Evolutionary conservation across 2,113 vertebrate genomes (phyloP).

Genomic region (Eretmochelys imbricata): DNA sequence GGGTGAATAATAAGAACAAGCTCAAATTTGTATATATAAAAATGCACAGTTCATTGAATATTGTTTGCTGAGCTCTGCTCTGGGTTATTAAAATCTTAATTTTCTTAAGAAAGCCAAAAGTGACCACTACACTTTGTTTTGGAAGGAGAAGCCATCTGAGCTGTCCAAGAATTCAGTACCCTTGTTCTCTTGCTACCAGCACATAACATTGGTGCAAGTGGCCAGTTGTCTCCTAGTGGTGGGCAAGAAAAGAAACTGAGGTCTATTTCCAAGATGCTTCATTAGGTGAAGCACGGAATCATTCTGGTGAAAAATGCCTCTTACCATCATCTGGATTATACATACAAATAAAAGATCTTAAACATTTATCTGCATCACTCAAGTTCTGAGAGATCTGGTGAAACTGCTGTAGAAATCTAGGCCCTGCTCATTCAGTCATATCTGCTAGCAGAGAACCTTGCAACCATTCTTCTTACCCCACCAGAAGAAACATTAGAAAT

Average conservation of each 20-base stretch:
- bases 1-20: neutral
- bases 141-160: neutral
- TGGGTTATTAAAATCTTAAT: neutral
- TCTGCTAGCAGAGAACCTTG: neutral
- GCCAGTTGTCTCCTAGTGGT: neutral
- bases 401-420: neutral
- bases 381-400: neutral
- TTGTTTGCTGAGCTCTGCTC: neutral
- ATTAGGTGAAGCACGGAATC: neutral
- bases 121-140: neutral
- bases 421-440: neutral
- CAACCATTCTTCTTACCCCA: neutral
- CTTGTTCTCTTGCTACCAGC: neutral
- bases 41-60: neutral
- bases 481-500: neutral
- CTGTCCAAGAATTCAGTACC: neutral
- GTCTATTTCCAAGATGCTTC: neutral
- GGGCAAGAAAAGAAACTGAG: neutral
- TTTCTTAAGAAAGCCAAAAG: neutral
- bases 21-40: neutral
- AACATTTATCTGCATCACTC: neutral
- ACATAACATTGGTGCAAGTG: neutral
- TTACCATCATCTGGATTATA: neutral
- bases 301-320: neutral
- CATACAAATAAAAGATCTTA: neutral